Conservation (phyloP, 2,113 vertebrate species). For the Nymphicus hollandicus region DNA sequence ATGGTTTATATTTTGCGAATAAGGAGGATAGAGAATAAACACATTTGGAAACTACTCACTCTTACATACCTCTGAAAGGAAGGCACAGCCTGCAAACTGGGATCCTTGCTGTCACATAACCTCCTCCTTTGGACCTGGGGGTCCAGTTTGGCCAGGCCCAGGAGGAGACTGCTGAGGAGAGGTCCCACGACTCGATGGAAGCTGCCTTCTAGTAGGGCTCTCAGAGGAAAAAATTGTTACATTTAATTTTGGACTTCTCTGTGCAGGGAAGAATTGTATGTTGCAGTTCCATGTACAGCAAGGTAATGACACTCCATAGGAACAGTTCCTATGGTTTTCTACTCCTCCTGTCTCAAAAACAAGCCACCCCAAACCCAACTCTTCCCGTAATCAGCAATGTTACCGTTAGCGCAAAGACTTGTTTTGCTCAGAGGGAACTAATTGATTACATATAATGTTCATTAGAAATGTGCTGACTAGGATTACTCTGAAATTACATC, state of each 20-base stretch:
- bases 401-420: conserved; percentile 46
- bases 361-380: not conserved
- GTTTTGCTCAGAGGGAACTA: conserved; percentile 38
- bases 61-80: not conserved
- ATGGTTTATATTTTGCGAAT: not conserved
- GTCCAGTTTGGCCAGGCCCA: not conserved
- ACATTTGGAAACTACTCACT: not conserved
- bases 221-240: not conserved
- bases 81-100: not conserved
- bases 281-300: not conserved
- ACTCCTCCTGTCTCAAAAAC: not conserved
- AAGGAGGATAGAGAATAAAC: not conserved
- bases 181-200: not conserved
- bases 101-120: not conserved
- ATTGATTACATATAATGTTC: conserved; percentile 75
- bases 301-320: not conserved
- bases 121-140: not conserved
- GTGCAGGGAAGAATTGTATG: not conserved
- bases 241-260: not conserved
- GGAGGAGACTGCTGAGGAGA: not conserved
- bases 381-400: not conserved
- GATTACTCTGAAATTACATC: conserved; percentile 26
- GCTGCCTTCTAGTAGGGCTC: not conserved
- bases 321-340: not conserved
- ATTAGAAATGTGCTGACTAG: conserved; percentile 77